Evolutionary conservation across 1,140 invertebrate genomes (phyloP), one percentile per base, ranked within the genome.

Genomic region (Polypedilum vanderplanki): DNA sequence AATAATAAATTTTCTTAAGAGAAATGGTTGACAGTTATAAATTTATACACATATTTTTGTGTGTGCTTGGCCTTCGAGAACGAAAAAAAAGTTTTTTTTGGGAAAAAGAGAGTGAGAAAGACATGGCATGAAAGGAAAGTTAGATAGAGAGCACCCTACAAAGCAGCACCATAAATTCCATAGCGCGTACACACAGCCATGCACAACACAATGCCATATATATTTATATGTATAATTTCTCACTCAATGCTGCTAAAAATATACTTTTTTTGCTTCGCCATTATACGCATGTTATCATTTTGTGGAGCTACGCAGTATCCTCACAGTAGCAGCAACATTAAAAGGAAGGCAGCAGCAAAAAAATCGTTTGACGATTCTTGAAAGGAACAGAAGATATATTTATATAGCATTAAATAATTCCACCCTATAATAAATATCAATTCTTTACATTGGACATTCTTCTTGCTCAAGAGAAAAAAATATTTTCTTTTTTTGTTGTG

Each of bases 1-100:
- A 57, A 57, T 57, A 57, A 57, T 57, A 57, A 57, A 57, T 57
- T 57, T 57, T 57, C 46, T 57, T 57, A 57, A 57, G 46, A 57
- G 46, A 57, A 57, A 57, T 57, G 46, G 46, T 57, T 57, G 46
- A 57, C 46, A 57, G 46, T 57, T 57, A 57, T 57, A 57, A 57
- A 57, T 57, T 57, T 57, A 57, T 57, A 57, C 46, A 57, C 46
- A 57, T 57, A 57, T 57, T 57, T 57, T 57, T 57, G 46, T 57
- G 46, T 57, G 46, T 57, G 46, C 46, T 57, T 57, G 46, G 46
- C 46, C 46, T 57, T 57, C 46, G 46, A 57, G 46, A 57, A 57
- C 3, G 46, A 57, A 15, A 15, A 46, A 46, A 12, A 57, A 57
- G n/a, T n/a, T n/a, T n/a, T n/a, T n/a, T n/a, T n/a, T n/a, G n/a